phyloP scores from a whole-genome alignment of 2,888 invertebrate genomes.

The Rhingia campestris region DNA sequence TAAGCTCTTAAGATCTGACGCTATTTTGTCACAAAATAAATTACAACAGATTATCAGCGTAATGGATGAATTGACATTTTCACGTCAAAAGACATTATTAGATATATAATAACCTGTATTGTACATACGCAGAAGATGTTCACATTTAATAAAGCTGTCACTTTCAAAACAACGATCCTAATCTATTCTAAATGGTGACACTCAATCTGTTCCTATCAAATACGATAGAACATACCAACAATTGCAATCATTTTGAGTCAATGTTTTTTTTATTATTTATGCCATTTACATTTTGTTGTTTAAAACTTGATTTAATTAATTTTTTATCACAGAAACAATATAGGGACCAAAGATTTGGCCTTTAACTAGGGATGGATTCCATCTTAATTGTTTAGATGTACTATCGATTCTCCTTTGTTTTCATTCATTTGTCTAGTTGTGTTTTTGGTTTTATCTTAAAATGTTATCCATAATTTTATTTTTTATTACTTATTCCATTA shows the following conservation, averaged over 20 bases:
- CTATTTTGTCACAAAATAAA: too few species aligned
- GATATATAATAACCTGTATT: too few species aligned
- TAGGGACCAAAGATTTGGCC: slow-evolving; percentile 67
- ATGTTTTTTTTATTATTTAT: slow-evolving; percentile 10
- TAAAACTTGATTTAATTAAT: slow-evolving; percentile 49
- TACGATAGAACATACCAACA: not conserved
- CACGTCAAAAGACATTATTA: too few species aligned
- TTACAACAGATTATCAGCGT: too few species aligned
- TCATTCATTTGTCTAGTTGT: slow-evolving; percentile 5
- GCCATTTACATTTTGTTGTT: slow-evolving; percentile 33
- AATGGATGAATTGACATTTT: too few species aligned
- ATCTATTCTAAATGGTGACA: not conserved
- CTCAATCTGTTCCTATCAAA: not conserved
- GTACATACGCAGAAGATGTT: too few species aligned
- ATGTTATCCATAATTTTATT: slow-evolving; percentile 12
- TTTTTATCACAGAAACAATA: slow-evolving; percentile 73
- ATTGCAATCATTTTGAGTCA: slow-evolving; percentile 9
- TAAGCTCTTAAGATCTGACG: too few species aligned
- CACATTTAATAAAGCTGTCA: too few species aligned
- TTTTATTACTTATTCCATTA: slow-evolving; percentile 23
- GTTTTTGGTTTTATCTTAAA: not conserved
- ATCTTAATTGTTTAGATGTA: slow-evolving; percentile 42
- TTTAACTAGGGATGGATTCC: slow-evolving; percentile 69
- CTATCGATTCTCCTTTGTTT: slow-evolving; percentile 11
- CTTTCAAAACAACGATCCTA: too few species aligned